Evolutionary conservation across 2,888 invertebrate genomes (phyloP), one percentile per base, ranked within the genome.

Genomic region (Drosophila niveifrons): DNA sequence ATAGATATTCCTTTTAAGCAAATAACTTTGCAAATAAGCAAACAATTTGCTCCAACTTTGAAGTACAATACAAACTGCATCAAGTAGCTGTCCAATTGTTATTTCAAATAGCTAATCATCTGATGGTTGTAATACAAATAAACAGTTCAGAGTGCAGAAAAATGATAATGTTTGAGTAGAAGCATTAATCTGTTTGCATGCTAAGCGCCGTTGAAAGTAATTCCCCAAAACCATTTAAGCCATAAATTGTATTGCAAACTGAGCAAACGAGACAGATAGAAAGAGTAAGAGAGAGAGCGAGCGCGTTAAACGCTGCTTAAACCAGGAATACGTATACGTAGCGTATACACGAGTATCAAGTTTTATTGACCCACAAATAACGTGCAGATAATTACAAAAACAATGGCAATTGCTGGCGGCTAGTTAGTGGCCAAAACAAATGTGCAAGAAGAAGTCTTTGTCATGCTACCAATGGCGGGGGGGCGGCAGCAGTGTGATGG

Each of bases 311-410:
- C 76, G 69, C 57, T 67, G 72, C 58, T 72, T 73, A 70, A 81
- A 75, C 80, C 70, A 68, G 34, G 15, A 56, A 36, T 34, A 36
- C 13, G 13, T 23, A 23, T 23, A 23, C 23, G 23, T 6, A 18
- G 44, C 46, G 15, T 23, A 23, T 23, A 23, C 23, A 36, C 73
- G 75, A 83, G 83, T 86, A 86, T 87, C 83, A 80, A 86, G 87
- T 83, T 86, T 86, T 87, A 86, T 86, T 86, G 86, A 86, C 78
- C 86, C 87, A 87, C 86, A 86, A 86, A 87, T 87, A 86, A 86
- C 85, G 85, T 85, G 83, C 85, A 87, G 87, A 87, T 86, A 86
- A 86, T 86, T 86, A 86, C 85, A 87, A 78, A 87, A 86, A 78
- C 80, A 86, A 84, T 77, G 80, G 66, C 76, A 71, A 71, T 74